Conservation (phyloP, 1,140 invertebrate genomes). For the Brachionus paranguensis region DNA sequence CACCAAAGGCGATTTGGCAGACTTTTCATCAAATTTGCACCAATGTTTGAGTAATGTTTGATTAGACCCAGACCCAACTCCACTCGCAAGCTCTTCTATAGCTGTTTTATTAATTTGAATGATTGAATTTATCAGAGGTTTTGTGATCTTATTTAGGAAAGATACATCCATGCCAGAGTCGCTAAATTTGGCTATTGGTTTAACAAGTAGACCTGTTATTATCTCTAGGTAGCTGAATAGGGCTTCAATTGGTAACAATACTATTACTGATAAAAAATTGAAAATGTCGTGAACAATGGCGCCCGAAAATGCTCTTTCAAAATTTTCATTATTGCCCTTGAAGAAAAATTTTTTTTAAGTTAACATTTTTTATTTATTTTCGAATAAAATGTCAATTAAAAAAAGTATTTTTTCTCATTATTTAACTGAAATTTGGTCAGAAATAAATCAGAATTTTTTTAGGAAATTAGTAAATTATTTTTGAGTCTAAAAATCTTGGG, state of each 20-base stretch:
- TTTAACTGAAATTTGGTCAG: too few relatives aligned
- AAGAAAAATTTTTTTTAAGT: neutral
- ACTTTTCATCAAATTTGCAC: conserved; percentile 18
- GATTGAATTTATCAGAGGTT: conserved; percentile 57
- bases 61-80: neutral
- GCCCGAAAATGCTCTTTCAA: conserved; percentile 60
- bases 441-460: too few relatives aligned
- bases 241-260: conserved; percentile 57
- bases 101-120: conserved; percentile 50
- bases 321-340: conserved; percentile 48
- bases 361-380: too few relatives aligned
- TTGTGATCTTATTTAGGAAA: conserved; percentile 57
- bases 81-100: neutral
- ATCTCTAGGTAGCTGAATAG: conserved; percentile 45
- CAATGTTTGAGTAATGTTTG: conserved; percentile 10
- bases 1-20: neutral
- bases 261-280: conserved; percentile 59
- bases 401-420: too few relatives aligned
- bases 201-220: neutral
- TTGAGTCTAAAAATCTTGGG: too few relatives aligned
- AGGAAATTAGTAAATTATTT: too few relatives aligned
- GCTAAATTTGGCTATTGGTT: conserved; percentile 44
- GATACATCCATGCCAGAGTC: conserved; percentile 45
- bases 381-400: too few relatives aligned
- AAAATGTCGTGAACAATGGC: conserved; percentile 62